phyloP scores from a whole-genome alignment of 2,113 vertebrate species.

The Pyxicephalus adspersus region DNA sequence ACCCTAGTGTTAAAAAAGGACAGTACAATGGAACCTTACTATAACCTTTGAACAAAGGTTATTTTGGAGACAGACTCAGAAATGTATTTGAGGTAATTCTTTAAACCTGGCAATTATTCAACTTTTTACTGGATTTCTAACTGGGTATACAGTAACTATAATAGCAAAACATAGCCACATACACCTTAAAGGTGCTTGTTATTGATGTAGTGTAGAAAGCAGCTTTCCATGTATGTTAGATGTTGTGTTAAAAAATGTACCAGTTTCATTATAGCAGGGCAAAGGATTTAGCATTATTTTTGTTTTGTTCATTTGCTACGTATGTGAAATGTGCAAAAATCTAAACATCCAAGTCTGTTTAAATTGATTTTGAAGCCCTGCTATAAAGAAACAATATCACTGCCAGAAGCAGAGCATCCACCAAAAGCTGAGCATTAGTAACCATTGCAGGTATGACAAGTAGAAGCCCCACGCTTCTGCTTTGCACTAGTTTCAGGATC shows the following conservation, averaged over 20 bases:
- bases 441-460: background rate
- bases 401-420: background rate
- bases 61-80: no score
- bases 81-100: no score
- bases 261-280: constrained; percentile 5
- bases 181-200: background rate
- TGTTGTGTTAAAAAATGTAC: background rate
- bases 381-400: background rate
- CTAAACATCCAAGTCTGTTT: background rate
- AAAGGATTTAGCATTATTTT: background rate
- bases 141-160: background rate
- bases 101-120: no score
- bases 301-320: no score
- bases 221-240: background rate
- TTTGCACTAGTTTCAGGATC: background rate
- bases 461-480: background rate
- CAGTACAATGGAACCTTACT: no score
- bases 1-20: no score
- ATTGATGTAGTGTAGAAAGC: background rate
- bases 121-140: no score
- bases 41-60: no score
- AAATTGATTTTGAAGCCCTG: background rate
- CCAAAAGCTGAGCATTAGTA: background rate
- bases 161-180: background rate
- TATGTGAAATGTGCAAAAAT: no score